phyloP scores from a whole-genome alignment of 2,888 invertebrate genomes.

The Apamea monoglypha region DNA sequence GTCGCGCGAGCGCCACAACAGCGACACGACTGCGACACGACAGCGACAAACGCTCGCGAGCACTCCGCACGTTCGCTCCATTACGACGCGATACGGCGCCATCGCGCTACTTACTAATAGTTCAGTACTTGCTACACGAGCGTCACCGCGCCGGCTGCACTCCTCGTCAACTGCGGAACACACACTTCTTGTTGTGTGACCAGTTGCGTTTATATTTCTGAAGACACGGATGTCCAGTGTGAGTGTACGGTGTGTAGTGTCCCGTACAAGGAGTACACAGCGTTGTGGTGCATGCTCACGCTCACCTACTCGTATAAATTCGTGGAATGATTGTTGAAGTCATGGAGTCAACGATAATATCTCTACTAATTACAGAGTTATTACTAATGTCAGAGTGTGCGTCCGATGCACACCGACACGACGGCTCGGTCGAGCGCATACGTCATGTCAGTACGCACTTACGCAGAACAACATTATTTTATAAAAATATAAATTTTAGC shows the following conservation, averaged over 20 bases:
- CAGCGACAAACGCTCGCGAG: neutral
- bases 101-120: neutral
- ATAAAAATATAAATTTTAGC: slow-evolving; percentile 64
- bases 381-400: slow-evolving; percentile 25
- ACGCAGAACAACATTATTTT: slow-evolving; percentile 38
- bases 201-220: neutral
- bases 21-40: neutral
- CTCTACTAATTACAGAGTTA: slow-evolving; percentile 20
- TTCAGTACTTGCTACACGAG: neutral
- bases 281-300: slow-evolving; percentile 19
- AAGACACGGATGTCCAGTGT: too few species aligned
- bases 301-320: slow-evolving; percentile 70
- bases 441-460: slow-evolving; percentile 20
- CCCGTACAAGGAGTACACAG: slow-evolving; percentile 2
- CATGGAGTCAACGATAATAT: slow-evolving; percentile 79
- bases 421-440: neutral
- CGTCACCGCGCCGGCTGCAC: neutral
- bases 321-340: slow-evolving; percentile 86
- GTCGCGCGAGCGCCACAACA: neutral
- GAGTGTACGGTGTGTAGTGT: too few species aligned
- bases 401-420: slow-evolving; percentile 11
- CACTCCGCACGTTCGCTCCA: too few species aligned
- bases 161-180: neutral
- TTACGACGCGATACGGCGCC: neutral
- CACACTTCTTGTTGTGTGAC: neutral